These are phyloP conservation scores for Oopsacas minuta DNA, from an alignment of 37 sponge, comb jelly and placozoan species.

Conservation along the genomic window DNA sequence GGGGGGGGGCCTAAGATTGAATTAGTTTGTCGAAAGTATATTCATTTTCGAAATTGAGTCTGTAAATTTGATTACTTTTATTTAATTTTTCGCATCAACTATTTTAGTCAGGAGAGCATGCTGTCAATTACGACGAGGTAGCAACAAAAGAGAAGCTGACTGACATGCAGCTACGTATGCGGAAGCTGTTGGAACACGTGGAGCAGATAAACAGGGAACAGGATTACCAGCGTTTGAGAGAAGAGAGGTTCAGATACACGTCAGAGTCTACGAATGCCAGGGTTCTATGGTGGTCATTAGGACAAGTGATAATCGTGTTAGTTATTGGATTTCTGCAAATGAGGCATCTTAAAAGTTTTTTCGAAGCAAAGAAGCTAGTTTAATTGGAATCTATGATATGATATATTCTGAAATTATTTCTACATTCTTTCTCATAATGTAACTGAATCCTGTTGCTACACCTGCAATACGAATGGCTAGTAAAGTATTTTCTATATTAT, in stretches of 20 bases:
- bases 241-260: slow-evolving; percentile 77
- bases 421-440: no score
- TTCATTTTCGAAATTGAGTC: no score
- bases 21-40: no score
- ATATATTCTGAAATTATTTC: no score
- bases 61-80: no score
- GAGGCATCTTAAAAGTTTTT: slow-evolving; percentile 91
- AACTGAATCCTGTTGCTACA: no score
- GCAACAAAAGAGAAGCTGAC: slow-evolving; percentile 89
- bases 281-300: slow-evolving; percentile 95
- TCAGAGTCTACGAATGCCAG: slow-evolving; percentile 91
- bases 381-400: no score
- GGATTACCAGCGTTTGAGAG: slow-evolving; percentile 85
- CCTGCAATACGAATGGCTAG: no score
- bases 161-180: slow-evolving; percentile 81
- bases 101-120: slow-evolving; percentile 90
- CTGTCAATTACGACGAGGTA: slow-evolving; percentile 78
- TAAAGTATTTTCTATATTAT: no score
- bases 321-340: slow-evolving; percentile 92
- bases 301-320: slow-evolving; percentile 70
- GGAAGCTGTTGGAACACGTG: slow-evolving; percentile 87
- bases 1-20: no score
- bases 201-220: slow-evolving; percentile 96
- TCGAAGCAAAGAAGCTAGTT: slow-evolving; percentile 98
- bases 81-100: no score